phyloP scores from a whole-genome alignment of 1,140 invertebrate species.

The Drosophila yakuba region DNA sequence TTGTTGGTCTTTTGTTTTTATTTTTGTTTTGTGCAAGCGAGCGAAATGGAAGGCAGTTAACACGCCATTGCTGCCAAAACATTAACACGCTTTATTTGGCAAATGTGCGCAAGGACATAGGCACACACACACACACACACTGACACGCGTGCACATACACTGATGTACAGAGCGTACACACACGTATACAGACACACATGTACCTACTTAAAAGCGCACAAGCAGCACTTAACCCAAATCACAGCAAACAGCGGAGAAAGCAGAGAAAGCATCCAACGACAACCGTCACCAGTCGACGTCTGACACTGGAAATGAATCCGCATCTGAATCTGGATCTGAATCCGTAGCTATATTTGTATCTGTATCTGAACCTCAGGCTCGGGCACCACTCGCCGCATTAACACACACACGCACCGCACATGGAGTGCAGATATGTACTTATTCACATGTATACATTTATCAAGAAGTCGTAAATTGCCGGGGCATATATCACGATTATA shows the following conservation, averaged over 20 bases:
- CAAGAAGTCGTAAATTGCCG: conserved; percentile 73
- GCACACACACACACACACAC: conserved; percentile 13
- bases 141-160: background rate
- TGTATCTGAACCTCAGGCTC: conserved; percentile 40
- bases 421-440: conserved; percentile 36
- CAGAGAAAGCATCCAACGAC: conserved; percentile 53
- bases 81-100: conserved; percentile 82
- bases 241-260: conserved; percentile 53
- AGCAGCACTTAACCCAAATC: conserved; percentile 82
- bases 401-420: conserved; percentile 33
- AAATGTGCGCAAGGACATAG: conserved; percentile 73
- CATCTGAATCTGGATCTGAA: conserved; percentile 24
- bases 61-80: conserved; percentile 75
- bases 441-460: conserved; percentile 25
- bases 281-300: conserved; percentile 54
- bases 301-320: conserved; percentile 34
- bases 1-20: conserved; percentile 56
- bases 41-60: conserved; percentile 79
- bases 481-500: conserved; percentile 79
- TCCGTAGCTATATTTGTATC: conserved; percentile 21
- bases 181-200: conserved; percentile 17
- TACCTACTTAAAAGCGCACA: conserved; percentile 78
- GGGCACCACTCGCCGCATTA: conserved; percentile 69
- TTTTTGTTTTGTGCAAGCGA: conserved; percentile 72
- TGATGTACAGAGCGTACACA: background rate